Base-by-base conservation (phyloP, 1,140 invertebrate genomes). In the Drosophila virilis region DNA sequence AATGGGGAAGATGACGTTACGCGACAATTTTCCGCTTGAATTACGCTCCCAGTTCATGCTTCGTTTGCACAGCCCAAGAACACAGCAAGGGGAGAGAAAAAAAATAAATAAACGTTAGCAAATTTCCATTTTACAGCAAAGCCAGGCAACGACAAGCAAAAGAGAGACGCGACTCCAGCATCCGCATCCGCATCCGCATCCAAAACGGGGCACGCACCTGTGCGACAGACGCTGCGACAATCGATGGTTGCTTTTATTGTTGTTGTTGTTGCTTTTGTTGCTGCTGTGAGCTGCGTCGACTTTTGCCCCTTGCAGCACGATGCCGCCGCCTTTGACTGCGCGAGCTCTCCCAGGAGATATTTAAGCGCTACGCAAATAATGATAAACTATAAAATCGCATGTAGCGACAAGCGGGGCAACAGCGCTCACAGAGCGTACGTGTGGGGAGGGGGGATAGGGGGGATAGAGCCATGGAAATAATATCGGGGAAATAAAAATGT, bases 21-120 rank as follows among this genome's bases (percentile, higher is more conserved):
- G 84, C 84, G 84, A 89, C 84, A 88, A 88, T 88, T 88, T 88
- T 88, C 84, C 85, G 84, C 84, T 89, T 88, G 84, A 88, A 88
- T 88, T 88, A 88, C 85, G 80, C 84, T 89, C 84, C 84, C 84
- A 74, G 84, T 88, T 88, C 84, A 88, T 88, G 84, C 84, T 88
- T 88, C 84, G 84, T 89, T 88, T 89, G 80, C 74, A 78, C 84
- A 84, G 59, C 62, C 73, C 64, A 69, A 61, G 67, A 74, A 59
- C 43, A 50, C 46, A 58, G 32, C 32, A n/a, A 15, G 38, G n/a
- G 13, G 37, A 52, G 48, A 52, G 40, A 22, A 50, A 51, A 77
- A 79, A 80, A 89, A 88, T 77, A 88, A 88, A 88, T 84, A 88
- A 88, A 81, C 80, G 84, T 82, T 88, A 80, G 84, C 84, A 88